Evolutionary conservation across 2,797 vertebrate genomes (phyloP).

Genomic region (Petrocephalus sullivani): DNA sequence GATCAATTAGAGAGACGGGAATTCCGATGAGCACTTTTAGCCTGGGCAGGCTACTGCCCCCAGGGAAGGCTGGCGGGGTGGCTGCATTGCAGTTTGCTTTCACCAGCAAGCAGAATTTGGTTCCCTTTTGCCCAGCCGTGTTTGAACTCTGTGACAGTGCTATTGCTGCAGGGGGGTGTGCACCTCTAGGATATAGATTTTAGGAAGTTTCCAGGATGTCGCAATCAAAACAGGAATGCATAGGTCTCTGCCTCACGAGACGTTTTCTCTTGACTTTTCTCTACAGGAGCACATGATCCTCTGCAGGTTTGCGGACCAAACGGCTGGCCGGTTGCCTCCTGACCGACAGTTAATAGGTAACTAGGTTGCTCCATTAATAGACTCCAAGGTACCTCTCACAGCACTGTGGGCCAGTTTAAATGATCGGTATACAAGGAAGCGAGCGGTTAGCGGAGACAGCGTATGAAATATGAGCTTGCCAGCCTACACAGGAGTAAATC

Average conservation of each 20-base stretch:
- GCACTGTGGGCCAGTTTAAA: not conserved
- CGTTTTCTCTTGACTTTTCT: not conserved
- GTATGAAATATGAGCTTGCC: not conserved
- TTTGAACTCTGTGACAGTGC: not conserved
- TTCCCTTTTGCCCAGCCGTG: not conserved
- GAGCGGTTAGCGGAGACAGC: not conserved
- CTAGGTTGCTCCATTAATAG: slow-evolving; percentile 19
- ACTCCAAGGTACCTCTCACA: not conserved
- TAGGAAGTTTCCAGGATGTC: not conserved
- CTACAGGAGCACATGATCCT: slow-evolving; percentile 93
- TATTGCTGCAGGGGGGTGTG: not conserved
- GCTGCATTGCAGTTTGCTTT: not conserved
- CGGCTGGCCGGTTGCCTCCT: slow-evolving; percentile 78
- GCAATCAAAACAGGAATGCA: not conserved
- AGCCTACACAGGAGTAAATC: not conserved
- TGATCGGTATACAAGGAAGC: not conserved
- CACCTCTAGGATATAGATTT: not conserved
- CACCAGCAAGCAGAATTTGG: not conserved
- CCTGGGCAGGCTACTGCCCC: not conserved
- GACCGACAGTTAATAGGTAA: slow-evolving; percentile 81
- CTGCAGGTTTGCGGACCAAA: slow-evolving; percentile 96
- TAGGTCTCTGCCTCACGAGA: not conserved
- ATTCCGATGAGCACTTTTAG: slow-evolving; percentile 39
- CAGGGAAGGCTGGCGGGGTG: slow-evolving; percentile 4
- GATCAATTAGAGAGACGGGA: slow-evolving; percentile 48